A percentile compares a stretch with the other conserved stretches of the same genome.
phyloP scores from a whole-genome alignment of 2,888 invertebrate genomes.

The Caenorhabditis macrosperma region DNA sequence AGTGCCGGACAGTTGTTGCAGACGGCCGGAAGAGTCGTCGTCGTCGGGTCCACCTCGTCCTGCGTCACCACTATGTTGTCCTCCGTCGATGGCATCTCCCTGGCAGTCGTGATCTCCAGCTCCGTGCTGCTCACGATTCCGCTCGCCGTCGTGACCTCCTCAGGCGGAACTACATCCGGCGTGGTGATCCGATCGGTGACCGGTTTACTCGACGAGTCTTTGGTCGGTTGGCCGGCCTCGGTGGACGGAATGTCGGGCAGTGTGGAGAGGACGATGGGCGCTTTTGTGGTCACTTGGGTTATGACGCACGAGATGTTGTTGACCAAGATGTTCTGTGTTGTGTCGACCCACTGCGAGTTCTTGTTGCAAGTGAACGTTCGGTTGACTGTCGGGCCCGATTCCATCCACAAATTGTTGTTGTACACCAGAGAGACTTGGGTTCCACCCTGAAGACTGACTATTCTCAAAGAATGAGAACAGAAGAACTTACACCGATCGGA shows the following conservation, averaged over 20 bases:
- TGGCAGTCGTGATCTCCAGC: slow-evolving; percentile 28
- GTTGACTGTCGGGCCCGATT: slow-evolving; percentile 47
- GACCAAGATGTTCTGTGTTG: slow-evolving; percentile 41
- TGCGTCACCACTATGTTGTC: background rate
- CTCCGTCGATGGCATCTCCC: slow-evolving; percentile 25
- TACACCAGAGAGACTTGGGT: slow-evolving; percentile 48
- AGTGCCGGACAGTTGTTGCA: slow-evolving; percentile 39
- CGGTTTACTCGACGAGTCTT: slow-evolving; percentile 33
- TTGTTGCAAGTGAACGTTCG: slow-evolving; percentile 61
- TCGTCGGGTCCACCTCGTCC: slow-evolving; percentile 11
- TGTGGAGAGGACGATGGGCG: slow-evolving; percentile 33
- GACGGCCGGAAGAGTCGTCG: slow-evolving; percentile 17
- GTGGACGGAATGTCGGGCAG: slow-evolving; percentile 44
- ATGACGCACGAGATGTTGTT: slow-evolving; percentile 65
- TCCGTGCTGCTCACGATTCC: slow-evolving; percentile 14
- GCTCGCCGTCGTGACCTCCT: slow-evolving; percentile 35
- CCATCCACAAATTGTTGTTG: slow-evolving; percentile 21
- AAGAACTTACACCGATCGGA: slow-evolving; percentile 58
- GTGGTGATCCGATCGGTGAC: slow-evolving; percentile 40
- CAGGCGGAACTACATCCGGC: slow-evolving; percentile 34
- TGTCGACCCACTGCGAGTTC: slow-evolving; percentile 60
- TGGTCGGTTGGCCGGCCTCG: slow-evolving; percentile 32
- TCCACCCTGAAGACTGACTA: slow-evolving; percentile 44
- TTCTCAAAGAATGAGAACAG: background rate
- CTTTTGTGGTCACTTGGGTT: slow-evolving; percentile 26